Base-by-base conservation (phyloP, 2,888 invertebrate genomes). In the Synanthedon andrenaeformis region DNA sequence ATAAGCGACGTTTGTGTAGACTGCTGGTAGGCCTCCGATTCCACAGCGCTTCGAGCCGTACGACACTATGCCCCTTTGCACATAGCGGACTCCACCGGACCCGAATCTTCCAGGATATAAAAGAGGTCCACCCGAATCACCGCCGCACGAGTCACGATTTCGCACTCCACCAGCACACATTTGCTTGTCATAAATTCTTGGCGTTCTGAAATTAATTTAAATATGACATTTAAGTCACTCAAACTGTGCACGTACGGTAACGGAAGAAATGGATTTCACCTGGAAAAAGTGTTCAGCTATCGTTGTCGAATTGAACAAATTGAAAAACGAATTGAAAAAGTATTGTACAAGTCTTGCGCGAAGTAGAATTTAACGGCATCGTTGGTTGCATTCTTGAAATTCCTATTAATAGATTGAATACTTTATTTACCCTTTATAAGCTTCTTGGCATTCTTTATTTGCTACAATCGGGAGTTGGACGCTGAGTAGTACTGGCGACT, bases 41-140 rank as follows among this genome's bases (percentile, higher is more conserved):
- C 89, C 90, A 59, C 91, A 91, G 2, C 78, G 67, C 57, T 79
- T 82, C 3, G 89, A 78, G 1, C 91, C 91, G 56, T 83, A 90
- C 1, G 89, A 90, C 3, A 91, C 90, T 10, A 91, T 71, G 0
- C 91, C 91, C 51, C 90, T 82, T 61, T 92, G 92, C 12, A 91
- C 79, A 60, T 87, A 89, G 51, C 89, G 80, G 3, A 76, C 57
- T 1, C 86, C 85, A 1, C 64, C 64, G 0, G 72, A 62, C 1
- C 72, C 70, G 23, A 73, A 59, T 4, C 59, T 59, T 0, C 80
- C 78, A 0, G 82, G 76, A 52, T 76, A 79, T 70, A 87, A 73
- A 4, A 93, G 80, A 0, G 93, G 93, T 0, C 93, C 93, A 0
- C 93, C 93, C 12, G 91, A 91, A 64, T 93, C 93, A 0, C 92